Evolutionary conservation across 2,113 vertebrate genomes (phyloP), one percentile per base, ranked within the genome.

Genomic region (Corvus hawaiiensis): DNA sequence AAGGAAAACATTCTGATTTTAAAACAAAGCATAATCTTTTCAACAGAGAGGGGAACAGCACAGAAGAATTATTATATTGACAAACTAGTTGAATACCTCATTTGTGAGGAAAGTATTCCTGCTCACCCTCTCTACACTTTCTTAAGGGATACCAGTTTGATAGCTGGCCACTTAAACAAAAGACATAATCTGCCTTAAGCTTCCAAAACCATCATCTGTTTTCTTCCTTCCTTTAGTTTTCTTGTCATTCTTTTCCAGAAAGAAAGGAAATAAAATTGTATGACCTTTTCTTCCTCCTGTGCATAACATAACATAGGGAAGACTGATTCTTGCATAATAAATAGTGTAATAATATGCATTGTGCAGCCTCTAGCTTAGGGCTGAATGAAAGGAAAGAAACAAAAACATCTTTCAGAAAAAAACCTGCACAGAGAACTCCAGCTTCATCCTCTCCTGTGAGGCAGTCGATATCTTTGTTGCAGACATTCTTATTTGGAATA

Each of bases 401-500:
- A 90, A 69, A 80, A 68, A 4, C 39, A 49, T n/a, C 13, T 84
- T 83, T 68, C 37, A 69, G 62, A 84, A 85, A 32, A 51, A 96
- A 93, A 98, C 97, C 97, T 96, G 76, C 41, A 72, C 98, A 98
- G 10, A 17, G 35, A 26, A 20, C 9, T 86, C 97, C 22, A 37
- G 33, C 33, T 91, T 99, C 99, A 28, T 99, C 99, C 15, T 98
- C 98, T 55, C 98, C 99, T 5, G 98, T 98, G 81, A 99, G 97
- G 93, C 99, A 99, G 97, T 99, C 99, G 5, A 96, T 20, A 67
- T 98, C 98, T 28, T 97, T 95, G 19, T 99, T 98, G 22, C 64
- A 64, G 5, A 97, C 11, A 1, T 97, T 90, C 2, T 97, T 56
- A 1, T 6, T n/a, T 22, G 98, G 97, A 80, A 99, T 96, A 83